These are phyloP conservation scores for Drosophila prosaltans DNA, from an alignment of 1,140 invertebrate species.

Conservation along the genomic window DNA sequence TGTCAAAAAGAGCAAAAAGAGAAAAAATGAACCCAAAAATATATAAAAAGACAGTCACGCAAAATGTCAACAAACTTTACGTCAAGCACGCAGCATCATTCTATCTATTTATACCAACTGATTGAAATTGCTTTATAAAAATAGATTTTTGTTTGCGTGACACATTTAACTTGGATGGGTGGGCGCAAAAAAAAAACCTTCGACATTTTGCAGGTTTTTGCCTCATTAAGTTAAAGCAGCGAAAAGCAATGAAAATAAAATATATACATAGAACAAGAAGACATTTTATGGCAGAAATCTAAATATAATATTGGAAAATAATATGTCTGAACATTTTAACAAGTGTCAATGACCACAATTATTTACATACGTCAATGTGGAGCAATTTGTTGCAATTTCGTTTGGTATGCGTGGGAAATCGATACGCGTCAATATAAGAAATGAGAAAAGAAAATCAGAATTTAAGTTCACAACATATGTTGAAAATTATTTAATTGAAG, in stretches of 20 bases:
- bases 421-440: too few species aligned
- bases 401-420: too few species aligned
- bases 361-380: not conserved
- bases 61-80: constrained; percentile 1
- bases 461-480: too few species aligned
- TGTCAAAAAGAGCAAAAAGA: constrained; percentile 4
- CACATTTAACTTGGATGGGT: not conserved
- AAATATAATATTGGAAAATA: not conserved
- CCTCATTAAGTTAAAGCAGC: not conserved
- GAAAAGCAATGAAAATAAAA: too few species aligned
- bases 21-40: not conserved
- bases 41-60: not conserved
- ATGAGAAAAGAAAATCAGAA: too few species aligned
- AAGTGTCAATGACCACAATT: not conserved
- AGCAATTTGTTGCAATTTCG: not conserved
- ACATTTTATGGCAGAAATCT: not conserved
- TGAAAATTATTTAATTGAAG: too few species aligned
- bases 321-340: not conserved
- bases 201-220: not conserved
- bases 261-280: too few species aligned
- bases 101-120: constrained; percentile 16
- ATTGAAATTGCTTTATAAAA: constrained; percentile 39
- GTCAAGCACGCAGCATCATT: not conserved
- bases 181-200: not conserved
- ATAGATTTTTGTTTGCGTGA: constrained; percentile 35